A percentile compares a stretch with the other conserved stretches of the same genome.
These are phyloP conservation scores for Eupithecia centaureata DNA, from an alignment of 2,888 invertebrate genomes.

Conservation along the genomic window DNA sequence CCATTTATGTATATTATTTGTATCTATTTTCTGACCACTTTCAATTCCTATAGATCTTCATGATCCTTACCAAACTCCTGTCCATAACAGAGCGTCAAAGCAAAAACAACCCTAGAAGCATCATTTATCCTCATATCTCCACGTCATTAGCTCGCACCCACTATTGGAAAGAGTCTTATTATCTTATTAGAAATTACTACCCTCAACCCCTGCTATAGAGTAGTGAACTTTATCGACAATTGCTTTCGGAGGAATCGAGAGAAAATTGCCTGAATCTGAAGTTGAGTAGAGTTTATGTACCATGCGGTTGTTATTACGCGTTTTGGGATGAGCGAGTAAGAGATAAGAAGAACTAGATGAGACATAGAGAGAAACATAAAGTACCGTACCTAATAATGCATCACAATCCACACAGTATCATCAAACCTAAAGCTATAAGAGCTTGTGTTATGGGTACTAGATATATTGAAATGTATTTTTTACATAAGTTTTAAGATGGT, in stretches of 20 bases:
- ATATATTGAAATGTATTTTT: too few relatives aligned
- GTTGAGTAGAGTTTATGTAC: conserved; percentile 58
- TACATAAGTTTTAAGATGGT: too few relatives aligned
- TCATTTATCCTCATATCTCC: conserved; percentile 58
- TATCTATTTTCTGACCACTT: not conserved
- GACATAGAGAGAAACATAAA: not conserved
- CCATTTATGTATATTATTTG: too few relatives aligned
- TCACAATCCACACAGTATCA: too few relatives aligned
- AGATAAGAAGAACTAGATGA: conserved; percentile 23
- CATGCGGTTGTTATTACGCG: conserved; percentile 60
- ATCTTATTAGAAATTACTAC: conserved; percentile 73
- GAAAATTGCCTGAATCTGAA: conserved; percentile 53
- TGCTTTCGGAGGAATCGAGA: conserved; percentile 31
- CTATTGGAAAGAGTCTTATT: conserved; percentile 71
- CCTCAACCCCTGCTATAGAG: conserved; percentile 43
- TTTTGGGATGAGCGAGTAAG: conserved; percentile 50
- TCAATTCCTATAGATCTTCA: not conserved
- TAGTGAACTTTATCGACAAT: conserved; percentile 45
- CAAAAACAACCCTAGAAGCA: conserved; percentile 35
- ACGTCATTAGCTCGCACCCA: conserved; percentile 59
- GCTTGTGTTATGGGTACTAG: too few relatives aligned
- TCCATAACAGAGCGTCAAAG: conserved; percentile 33
- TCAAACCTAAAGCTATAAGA: too few relatives aligned
- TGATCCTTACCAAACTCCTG: conserved; percentile 8
- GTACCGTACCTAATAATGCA: too few relatives aligned